Base-by-base conservation (phyloP, 2,888 invertebrate species). In the Calliopum simillimum region DNA sequence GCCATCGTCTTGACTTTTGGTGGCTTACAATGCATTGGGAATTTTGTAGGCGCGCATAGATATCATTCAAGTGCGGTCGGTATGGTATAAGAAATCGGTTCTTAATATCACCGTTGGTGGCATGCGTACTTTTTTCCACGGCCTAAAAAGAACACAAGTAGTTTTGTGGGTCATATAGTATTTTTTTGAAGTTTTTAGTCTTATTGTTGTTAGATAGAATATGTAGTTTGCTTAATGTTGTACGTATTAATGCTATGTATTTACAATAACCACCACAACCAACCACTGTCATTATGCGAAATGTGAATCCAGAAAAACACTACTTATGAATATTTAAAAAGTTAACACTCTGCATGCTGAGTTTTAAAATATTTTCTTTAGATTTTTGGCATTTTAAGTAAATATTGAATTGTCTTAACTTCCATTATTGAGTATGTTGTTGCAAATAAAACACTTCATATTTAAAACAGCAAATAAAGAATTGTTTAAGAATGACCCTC, bases 121-220 rank as follows among this genome's bases (percentile, higher is more conserved):
- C n/a, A n/a, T n/a, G 33, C 33, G 14, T 14, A 58, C 3, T 14
- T 41, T 58, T 33, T 33, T 58, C n/a, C 56, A 33, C 12, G 47
- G 67, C 67, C 67, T 67, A 67, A 47, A 67, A 67, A 66, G 55
- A 67, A 67, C 67, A 67, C 46, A 67, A 58, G 58, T 58, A 58
- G 67, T 33, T 53, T 33, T 33, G 33, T 33, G 33, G 33, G 33
- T 33, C 33, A 33, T 33, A 33, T 33, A 33, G 33, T 33, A 33
- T 33, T 33, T 33, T n/a, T 33, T 33, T 33, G 33, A 8, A 33
- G 33, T 33, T 33, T 33, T 33, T 33, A 33, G 33, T 33, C 33
- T 33, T 33, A 33, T 33, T 33, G 33, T 33, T 33, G 33, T 33
- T 33, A 33, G 33, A 33, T 33, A 33, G 8, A 8, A 33, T n/a